A percentile compares a stretch with the other conserved stretches of the same genome.
Conservation (phyloP, 1,140 invertebrate genomes). For the Ceratitis capitata region DNA sequence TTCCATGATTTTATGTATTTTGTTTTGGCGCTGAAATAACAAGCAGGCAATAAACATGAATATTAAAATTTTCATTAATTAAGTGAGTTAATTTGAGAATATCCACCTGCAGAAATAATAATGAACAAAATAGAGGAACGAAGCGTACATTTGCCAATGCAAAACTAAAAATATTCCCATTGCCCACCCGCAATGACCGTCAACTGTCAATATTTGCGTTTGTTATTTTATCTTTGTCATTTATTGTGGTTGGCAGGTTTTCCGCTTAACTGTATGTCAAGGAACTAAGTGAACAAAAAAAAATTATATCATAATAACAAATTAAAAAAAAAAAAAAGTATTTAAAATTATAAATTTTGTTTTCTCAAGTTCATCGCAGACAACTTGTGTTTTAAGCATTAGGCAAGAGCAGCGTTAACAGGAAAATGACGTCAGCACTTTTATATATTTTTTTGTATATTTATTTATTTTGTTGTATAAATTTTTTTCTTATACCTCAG, state of each 20-base stretch:
- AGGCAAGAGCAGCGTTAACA: background rate
- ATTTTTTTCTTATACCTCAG: too few relatives aligned
- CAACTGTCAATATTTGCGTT: background rate
- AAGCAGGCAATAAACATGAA: background rate
- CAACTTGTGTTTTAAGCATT: too few relatives aligned
- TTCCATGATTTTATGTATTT: background rate
- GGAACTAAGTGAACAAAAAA: background rate
- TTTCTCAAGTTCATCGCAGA: background rate
- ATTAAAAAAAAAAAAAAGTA: background rate
- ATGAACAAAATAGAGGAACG: background rate
- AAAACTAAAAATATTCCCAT: background rate
- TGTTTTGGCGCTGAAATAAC: background rate
- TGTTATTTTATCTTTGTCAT: background rate
- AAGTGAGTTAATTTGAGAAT: background rate
- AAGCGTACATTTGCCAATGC: too few relatives aligned
- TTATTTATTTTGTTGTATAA: too few relatives aligned
- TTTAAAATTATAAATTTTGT: background rate
- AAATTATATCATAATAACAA: background rate
- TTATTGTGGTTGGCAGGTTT: background rate
- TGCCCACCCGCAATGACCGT: background rate
- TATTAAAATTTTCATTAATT: conserved; percentile 8
- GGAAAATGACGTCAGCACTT: background rate
- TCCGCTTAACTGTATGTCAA: background rate
- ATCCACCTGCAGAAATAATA: background rate
- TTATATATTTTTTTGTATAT: background rate